These are phyloP conservation scores for Macrochelys suwanniensis DNA, from an alignment of 2,797 vertebrate genomes.

Conservation along the genomic window DNA sequence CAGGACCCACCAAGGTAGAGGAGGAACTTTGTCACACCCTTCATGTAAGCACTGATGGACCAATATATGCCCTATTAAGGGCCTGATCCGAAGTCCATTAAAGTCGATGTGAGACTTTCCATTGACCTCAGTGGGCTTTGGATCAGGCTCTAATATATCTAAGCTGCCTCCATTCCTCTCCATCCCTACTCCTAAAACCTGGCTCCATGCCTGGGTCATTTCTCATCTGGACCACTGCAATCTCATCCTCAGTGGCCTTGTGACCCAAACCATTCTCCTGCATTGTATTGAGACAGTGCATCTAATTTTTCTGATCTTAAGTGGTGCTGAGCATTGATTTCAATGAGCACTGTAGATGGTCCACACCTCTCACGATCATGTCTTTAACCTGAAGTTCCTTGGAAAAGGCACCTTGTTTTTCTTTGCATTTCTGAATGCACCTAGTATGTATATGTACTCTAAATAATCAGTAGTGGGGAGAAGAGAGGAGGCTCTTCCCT, in stretches of 20 bases:
- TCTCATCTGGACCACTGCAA: neutral
- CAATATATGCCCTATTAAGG: neutral
- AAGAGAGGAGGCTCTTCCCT: neutral
- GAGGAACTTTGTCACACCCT: neutral
- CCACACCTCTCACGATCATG: neutral
- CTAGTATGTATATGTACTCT: neutral
- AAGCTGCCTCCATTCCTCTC: neutral
- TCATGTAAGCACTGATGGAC: neutral
- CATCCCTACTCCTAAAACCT: neutral
- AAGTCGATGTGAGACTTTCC: neutral
- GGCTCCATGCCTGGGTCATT: rapidly evolving
- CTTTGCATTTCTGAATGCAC: neutral
- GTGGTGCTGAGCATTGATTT: neutral
- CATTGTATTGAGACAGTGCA: neutral
- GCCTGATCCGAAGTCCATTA: neutral
- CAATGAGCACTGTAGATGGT: rapidly evolving
- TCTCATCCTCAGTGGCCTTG: neutral
- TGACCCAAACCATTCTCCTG: neutral
- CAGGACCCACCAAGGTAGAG: no score
- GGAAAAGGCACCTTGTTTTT: neutral
- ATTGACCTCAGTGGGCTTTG: neutral
- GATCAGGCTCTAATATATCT: neutral
- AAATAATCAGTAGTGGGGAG: neutral
- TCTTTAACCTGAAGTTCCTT: neutral
- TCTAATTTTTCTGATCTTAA: neutral